Percentiles rank a stretch among this genome's conserved stretches.
Conservation (phyloP, 2,888 invertebrate genomes). For the Digitonthophagus gazella region DNA sequence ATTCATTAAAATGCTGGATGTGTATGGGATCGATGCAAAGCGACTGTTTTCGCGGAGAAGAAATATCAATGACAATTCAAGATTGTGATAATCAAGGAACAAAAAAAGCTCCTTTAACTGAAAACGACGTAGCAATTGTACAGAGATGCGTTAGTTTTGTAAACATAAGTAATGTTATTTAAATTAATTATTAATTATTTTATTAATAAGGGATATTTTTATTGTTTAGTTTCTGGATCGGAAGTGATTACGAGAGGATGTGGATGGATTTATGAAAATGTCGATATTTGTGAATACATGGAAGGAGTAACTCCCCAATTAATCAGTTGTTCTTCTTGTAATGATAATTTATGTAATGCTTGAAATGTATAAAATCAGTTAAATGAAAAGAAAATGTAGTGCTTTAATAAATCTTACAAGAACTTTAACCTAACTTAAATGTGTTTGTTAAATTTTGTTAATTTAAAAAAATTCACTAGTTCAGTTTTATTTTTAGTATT, state of each 20-base stretch:
- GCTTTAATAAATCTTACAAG: too few relatives aligned
- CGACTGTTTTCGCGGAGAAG: conserved; percentile 10
- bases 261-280: conserved; percentile 11
- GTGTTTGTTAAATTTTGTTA: too few relatives aligned
- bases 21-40: conserved; percentile 8
- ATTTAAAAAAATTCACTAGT: too few relatives aligned
- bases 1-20: conserved; percentile 3
- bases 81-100: conserved; percentile 3
- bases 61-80: background rate
- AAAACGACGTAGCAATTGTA: background rate
- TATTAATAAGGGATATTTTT: background rate
- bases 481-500: too few relatives aligned
- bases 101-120: background rate
- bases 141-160: conserved; percentile 10
- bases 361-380: too few relatives aligned
- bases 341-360: conserved; percentile 9
- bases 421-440: too few relatives aligned
- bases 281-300: conserved; percentile 20
- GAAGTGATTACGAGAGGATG: conserved; percentile 3
- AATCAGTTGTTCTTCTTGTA: conserved; percentile 2
- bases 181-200: too few relatives aligned
- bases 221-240: background rate
- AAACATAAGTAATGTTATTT: conserved; percentile 3
- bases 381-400: too few relatives aligned
- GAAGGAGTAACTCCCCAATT: background rate